These are phyloP conservation scores for Hoplias malabaricus DNA, from an alignment of 2,113 vertebrate species.

Conservation along the genomic window DNA sequence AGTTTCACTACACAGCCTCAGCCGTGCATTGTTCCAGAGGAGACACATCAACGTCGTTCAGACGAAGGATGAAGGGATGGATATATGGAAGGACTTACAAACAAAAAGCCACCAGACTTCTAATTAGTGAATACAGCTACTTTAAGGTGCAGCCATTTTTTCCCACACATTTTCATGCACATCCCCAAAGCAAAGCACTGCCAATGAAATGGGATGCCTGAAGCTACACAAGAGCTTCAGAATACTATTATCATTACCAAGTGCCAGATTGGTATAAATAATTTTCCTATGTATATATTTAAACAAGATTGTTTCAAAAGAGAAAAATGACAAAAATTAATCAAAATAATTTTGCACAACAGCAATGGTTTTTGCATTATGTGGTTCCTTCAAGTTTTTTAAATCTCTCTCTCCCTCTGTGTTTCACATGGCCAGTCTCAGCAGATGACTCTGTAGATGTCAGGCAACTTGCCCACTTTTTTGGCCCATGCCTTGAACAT, in stretches of 20 bases:
- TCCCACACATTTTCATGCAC: too few relatives aligned
- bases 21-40: slow-evolving; percentile 51
- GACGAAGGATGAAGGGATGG: slow-evolving; percentile 59
- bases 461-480: slow-evolving; percentile 55
- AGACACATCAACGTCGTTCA: slow-evolving; percentile 56
- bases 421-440: slow-evolving; percentile 44
- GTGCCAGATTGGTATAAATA: too few relatives aligned
- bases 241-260: too few relatives aligned
- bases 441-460: slow-evolving; percentile 55
- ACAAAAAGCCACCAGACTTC: neutral
- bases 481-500: slow-evolving; percentile 67
- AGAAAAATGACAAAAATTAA: neutral
- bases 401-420: neutral
- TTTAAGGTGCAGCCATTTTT: too few relatives aligned
- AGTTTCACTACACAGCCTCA: slow-evolving; percentile 31
- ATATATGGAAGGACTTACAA: slow-evolving; percentile 11
- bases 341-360: neutral
- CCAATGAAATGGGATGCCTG: too few relatives aligned
- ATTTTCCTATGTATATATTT: too few relatives aligned
- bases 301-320: neutral
- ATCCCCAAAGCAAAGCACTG: too few relatives aligned
- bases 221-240: too few relatives aligned
- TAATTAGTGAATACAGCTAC: neutral
- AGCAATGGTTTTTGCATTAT: too few relatives aligned
- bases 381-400: neutral